Evolutionary conservation across 1,140 invertebrate species (phyloP), one percentile per base, ranked within the genome.

Genomic region (Panulirus ornatus): DNA sequence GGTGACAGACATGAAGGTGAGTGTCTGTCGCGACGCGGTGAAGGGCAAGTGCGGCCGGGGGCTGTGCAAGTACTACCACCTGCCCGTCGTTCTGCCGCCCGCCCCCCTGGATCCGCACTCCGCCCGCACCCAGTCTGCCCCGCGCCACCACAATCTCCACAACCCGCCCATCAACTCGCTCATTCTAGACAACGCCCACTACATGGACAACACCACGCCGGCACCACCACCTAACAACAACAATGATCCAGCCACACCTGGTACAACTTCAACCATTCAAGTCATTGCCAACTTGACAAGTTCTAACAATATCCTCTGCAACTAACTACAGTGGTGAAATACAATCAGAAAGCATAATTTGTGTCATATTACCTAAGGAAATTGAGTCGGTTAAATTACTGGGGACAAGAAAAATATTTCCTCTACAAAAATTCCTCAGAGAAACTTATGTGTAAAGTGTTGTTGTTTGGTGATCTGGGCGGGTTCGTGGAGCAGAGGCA

Each of bases 41-140:
- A 97, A 97, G 94, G 97, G 97, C 93, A 96, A 97, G 94, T 98
- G 97, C 95, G 95, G 96, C 93, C 96, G 97, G 94, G 96, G 97
- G 94, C 95, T 96, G 94, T 98, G 97, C 96, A 98, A 98, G 96
- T 98, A 97, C 96, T 97, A 97, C 96, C 97, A 97, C 95, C 97
- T 97, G 95, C 97, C 97, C 93, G 96, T 97, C 94, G 95, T 95
- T 93, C 95, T 97, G 95, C 96, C 97, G 93, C 96, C 96, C 93
- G 96, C 96, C 92, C 94, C 95, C 58, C 71, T 85, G 44, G 83
- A 86, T 79, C 76, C 91, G 78, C 79, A 82, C 91, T 75, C 85
- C 83, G 79, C 88, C 91, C 70, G 81, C 84, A 83, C 91, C 88
- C 89, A 87, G 58, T 87, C 40, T 93, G 93, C n/a, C 66, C 89